Percentiles rank a stretch among this genome's conserved stretches.
Evolutionary conservation across 2,113 vertebrate genomes (phyloP).

Genomic region (Lichenostomus cassidix): DNA sequence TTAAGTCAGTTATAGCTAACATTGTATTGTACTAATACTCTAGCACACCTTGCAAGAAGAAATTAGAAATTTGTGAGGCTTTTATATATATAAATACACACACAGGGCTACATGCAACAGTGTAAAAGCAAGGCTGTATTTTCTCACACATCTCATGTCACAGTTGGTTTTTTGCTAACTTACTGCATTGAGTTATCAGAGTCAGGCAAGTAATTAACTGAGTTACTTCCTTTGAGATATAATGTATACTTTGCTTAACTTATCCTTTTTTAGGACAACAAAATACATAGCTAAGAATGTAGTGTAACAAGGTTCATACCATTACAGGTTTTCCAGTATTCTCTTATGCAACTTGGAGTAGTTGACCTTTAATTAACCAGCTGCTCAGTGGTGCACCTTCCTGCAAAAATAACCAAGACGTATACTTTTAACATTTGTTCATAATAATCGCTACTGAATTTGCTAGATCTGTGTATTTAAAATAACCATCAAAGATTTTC

Average conservation of each 20-base stretch:
- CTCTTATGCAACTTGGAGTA: background rate
- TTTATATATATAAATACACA: accelerated
- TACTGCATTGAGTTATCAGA: background rate
- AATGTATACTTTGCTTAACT: background rate
- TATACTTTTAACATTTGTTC: background rate
- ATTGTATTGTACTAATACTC: background rate
- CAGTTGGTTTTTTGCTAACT: background rate
- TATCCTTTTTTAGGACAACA: background rate
- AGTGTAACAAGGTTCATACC: background rate
- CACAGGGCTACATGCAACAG: background rate
- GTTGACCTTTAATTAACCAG: background rate
- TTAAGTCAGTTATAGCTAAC: background rate
- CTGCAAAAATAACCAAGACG: background rate
- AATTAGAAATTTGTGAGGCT: background rate
- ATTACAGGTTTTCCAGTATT: background rate
- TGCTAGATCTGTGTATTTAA: background rate
- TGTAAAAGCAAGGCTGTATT: background rate
- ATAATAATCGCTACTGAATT: background rate
- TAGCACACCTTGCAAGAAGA: background rate
- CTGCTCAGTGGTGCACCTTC: background rate
- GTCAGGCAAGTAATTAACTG: background rate
- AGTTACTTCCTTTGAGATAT: background rate
- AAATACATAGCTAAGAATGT: background rate
- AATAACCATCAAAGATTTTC: conserved; percentile 11
- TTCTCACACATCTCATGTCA: background rate